Base-by-base conservation (phyloP, 2,888 invertebrate genomes). In the Spisula subtruncata region DNA sequence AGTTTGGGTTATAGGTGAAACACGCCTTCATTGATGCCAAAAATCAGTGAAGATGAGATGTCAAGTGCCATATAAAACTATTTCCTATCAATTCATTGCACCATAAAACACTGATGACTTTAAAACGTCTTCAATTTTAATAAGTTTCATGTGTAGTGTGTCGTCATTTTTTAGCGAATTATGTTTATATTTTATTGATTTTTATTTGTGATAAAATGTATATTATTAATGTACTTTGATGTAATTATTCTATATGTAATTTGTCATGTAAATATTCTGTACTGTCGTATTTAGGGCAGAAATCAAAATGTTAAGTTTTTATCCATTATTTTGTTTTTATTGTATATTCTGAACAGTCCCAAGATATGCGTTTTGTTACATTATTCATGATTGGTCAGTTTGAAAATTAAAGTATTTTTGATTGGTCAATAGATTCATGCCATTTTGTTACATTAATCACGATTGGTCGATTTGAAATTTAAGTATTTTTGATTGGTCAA, bases 261-360 rank as follows among this genome's bases (percentile, higher is more conserved):
- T 79, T 79, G n/a, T 84, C 54, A 54, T 88, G 83, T 88, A 88
- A 25, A 88, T 80, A 80, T 87, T 87, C 83, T 75, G 83, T 35
- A 80, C 79, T 80, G 56, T 88, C 83, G 79, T 87, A 56, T 85
- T 85, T 85, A 54, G 80, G 85, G 85, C 87, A 87, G 83, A 88
- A 88, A 88, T 88, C 87, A 88, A 88, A 88, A 88, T 79, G 79
- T 88, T 88, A 83, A 83, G 87, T 88, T 88, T 87, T 80, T 54
- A 51, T 56, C 35, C 35, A 54, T 32, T 29, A 41, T 41, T 84
- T 84, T 60, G 66, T 71, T 75, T 84, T 81, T 51, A 25, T 29
- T 12, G 14, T 41, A 18, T 84, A 25, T 29, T 29, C n/a, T 81
- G 25, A 48, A 71, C 29, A 46, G 51, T 84, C 71, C 75, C 35